Percentiles rank a stretch among this genome's conserved stretches.
These are phyloP conservation scores for Sebastes oblongus DNA, from an alignment of 2,797 vertebrate species.

Conservation along the genomic window DNA sequence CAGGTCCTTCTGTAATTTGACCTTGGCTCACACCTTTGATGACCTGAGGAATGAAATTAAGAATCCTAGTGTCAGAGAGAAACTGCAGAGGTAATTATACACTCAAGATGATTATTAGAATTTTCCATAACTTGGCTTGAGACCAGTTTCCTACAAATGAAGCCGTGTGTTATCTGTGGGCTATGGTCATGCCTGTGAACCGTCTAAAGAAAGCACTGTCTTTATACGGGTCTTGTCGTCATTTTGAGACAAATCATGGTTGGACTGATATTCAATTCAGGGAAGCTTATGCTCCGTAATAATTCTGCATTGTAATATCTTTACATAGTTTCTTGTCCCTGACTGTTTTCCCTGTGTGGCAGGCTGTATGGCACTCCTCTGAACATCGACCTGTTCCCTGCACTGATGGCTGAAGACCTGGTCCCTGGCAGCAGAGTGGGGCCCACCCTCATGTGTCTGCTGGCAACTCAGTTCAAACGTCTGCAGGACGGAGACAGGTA, in stretches of 20 bases:
- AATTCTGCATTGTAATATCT: background rate
- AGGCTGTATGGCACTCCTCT: slow-evolving; percentile 93
- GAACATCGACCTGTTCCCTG: slow-evolving; percentile 96
- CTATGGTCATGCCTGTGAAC: background rate
- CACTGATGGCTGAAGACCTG: slow-evolving; percentile 96
- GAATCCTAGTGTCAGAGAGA: slow-evolving; percentile 90
- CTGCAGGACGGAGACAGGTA: slow-evolving; percentile 95
- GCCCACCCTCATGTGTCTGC: slow-evolving; percentile 94
- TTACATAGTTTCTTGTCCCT: background rate
- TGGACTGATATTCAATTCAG: background rate
- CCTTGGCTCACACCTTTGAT: slow-evolving; percentile 90
- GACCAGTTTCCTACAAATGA: background rate
- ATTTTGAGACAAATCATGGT: background rate
- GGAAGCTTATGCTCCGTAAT: background rate
- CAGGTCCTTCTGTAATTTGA: slow-evolving; percentile 96
- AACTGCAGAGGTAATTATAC: slow-evolving; percentile 86
- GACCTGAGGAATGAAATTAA: slow-evolving; percentile 96
- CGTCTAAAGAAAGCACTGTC: background rate
- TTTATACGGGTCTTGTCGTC: background rate
- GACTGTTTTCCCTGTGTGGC: background rate
- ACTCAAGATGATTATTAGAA: background rate
- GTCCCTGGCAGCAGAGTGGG: slow-evolving; percentile 94
- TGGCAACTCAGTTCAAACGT: slow-evolving; percentile 90
- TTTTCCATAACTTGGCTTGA: background rate
- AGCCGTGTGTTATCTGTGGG: background rate